Evolutionary conservation across 2,888 invertebrate species (phyloP), one percentile per base, ranked within the genome.

Genomic region (Myathropa florea): DNA sequence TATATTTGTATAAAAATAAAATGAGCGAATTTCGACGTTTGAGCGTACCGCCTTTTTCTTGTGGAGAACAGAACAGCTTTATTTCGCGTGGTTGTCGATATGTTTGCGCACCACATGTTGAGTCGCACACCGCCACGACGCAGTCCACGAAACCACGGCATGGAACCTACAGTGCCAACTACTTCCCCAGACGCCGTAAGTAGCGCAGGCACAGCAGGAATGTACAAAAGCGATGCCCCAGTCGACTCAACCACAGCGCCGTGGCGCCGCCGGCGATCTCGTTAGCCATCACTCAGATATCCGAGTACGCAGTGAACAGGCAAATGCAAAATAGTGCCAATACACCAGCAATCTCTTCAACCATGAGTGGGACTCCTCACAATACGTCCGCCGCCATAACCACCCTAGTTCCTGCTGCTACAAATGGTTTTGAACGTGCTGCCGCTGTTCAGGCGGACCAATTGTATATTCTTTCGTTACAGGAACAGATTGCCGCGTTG

Each of bases 41-140:
- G 28, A 72, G 39, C n/a, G n/a, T n/a, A n/a, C 21, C 71, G 61
- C 1, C 28, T 2, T 28, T 28, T 28, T n/a, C n/a, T n/a, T n/a
- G n/a, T n/a, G n/a, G n/a, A n/a, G n/a, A n/a, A n/a, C n/a, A n/a
- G n/a, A n/a, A n/a, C n/a, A n/a, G n/a, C n/a, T n/a, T n/a, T n/a
- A n/a, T n/a, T n/a, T n/a, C n/a, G n/a, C n/a, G n/a, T n/a, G n/a
- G n/a, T n/a, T n/a, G n/a, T n/a, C n/a, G n/a, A n/a, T n/a, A n/a
- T n/a, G n/a, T n/a, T n/a, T n/a, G n/a, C n/a, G n/a, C n/a, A n/a
- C n/a, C n/a, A n/a, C n/a, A n/a, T n/a, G n/a, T n/a, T n/a, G n/a
- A n/a, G n/a, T n/a, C n/a, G n/a, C 28, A 72, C 61, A 23, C 71
- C 71, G 28, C 46, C 71, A 28, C 71, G 39, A 36, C n/a, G n/a